These are phyloP conservation scores for Homarus americanus DNA, from an alignment of 1,140 invertebrate species.

Conservation along the genomic window DNA sequence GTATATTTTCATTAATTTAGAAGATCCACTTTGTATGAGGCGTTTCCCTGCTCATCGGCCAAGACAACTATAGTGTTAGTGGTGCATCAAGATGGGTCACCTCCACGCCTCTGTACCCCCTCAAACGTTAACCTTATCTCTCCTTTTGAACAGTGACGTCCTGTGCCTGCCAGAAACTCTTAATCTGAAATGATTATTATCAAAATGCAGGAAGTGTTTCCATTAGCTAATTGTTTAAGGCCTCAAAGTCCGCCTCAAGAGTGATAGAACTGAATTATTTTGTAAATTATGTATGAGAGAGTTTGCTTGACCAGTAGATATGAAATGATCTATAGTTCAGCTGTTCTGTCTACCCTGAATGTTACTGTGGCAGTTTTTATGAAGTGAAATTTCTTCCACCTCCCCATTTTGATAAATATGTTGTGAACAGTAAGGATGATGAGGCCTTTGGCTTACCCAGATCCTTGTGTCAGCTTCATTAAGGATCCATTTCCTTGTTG, in stretches of 20 bases:
- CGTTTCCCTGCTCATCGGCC: background rate
- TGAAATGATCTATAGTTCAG: slow-evolving; percentile 23
- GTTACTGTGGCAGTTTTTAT: slow-evolving; percentile 36
- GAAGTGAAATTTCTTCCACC: background rate
- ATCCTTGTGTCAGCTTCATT: slow-evolving; percentile 15
- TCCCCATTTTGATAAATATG: slow-evolving; percentile 6
- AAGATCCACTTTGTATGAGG: background rate
- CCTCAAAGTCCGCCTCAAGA: slow-evolving; percentile 27
- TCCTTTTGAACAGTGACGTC: slow-evolving; percentile 36
- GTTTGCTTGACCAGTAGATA: slow-evolving; percentile 35
- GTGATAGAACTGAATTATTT: slow-evolving; percentile 20
- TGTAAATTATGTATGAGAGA: slow-evolving; percentile 30
- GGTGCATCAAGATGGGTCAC: background rate
- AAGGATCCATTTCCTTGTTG: slow-evolving; percentile 7
- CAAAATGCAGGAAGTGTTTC: slow-evolving; percentile 35
- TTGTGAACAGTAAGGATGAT: background rate
- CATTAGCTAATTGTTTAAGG: slow-evolving; percentile 11
- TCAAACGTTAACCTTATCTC: slow-evolving; percentile 29
- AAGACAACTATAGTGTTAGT: background rate
- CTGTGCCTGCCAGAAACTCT: slow-evolving; percentile 44
- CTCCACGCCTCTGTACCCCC: background rate
- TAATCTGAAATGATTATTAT: slow-evolving; percentile 41
- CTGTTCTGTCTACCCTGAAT: slow-evolving; percentile 22
- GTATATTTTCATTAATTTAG: background rate
- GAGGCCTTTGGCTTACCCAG: background rate